Percentiles rank a stretch among this genome's conserved stretches.
Evolutionary conservation across 2,888 invertebrate genomes (phyloP).

Genomic region (Toxonevra muliebris): DNA sequence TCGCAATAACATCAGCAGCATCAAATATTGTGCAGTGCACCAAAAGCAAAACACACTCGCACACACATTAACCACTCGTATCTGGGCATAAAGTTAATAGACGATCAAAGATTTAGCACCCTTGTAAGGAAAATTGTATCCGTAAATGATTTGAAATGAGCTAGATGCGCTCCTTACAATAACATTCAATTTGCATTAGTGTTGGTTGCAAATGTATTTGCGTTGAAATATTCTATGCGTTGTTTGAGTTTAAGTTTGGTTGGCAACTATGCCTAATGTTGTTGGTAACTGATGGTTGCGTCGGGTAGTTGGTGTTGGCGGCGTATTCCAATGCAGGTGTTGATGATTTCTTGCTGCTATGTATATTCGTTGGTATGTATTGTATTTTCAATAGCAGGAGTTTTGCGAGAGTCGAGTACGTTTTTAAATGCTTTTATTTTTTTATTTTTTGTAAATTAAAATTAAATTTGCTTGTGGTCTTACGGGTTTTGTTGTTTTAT

Average conservation of each 20-base stretch:
- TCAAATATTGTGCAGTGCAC: neutral
- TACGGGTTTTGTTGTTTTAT: constrained; percentile 48
- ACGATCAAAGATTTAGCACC: constrained; percentile 52
- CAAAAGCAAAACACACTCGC: neutral
- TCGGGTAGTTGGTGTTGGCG: neutral
- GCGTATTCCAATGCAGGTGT: constrained; percentile 36
- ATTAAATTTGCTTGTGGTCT: constrained; percentile 39
- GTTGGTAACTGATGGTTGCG: constrained; percentile 3
- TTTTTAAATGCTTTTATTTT: neutral
- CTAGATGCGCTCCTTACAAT: neutral
- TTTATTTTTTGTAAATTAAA: constrained; percentile 30
- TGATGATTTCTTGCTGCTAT: constrained; percentile 12
- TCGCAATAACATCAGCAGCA: neutral
- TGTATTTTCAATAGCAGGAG: neutral
- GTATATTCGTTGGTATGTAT: neutral
- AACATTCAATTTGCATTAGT: constrained; percentile 32
- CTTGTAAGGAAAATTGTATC: constrained; percentile 34
- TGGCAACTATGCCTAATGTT: constrained; percentile 4
- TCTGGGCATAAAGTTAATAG: constrained; percentile 59
- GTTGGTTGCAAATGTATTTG: neutral
- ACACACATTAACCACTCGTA: neutral
- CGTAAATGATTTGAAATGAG: neutral
- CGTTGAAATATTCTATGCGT: neutral
- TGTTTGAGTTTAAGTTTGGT: neutral
- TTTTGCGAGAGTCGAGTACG: too few relatives aligned